These are phyloP conservation scores for Rhinophrynus dorsalis DNA, from an alignment of 2,797 vertebrate species.

Conservation along the genomic window DNA sequence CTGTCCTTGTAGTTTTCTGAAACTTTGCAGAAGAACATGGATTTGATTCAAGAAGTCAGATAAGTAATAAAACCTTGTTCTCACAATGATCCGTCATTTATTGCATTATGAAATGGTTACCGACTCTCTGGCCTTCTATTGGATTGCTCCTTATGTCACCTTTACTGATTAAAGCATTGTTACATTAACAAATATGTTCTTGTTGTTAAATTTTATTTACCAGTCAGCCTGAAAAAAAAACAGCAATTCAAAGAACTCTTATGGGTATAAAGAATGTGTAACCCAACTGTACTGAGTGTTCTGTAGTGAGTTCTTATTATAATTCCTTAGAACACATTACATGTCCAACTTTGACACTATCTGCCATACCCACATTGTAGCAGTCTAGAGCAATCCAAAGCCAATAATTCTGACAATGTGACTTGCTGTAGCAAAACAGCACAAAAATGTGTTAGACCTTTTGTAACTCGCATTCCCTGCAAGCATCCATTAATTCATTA, in stretches of 20 bases:
- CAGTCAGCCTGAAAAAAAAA: conserved; percentile 50
- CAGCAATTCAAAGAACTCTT: background rate
- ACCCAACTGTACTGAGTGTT: conserved; percentile 41
- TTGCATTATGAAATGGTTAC: conserved; percentile 67
- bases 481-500: conserved; percentile 60
- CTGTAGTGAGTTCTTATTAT: conserved; percentile 36
- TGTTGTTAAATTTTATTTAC: conserved; percentile 52
- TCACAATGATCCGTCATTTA: conserved; percentile 66
- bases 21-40: background rate
- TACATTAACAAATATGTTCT: conserved; percentile 22
- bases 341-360: conserved; percentile 51
- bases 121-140: conserved; percentile 14
- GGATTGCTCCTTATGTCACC: background rate
- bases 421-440: conserved; percentile 50
- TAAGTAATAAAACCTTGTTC: conserved; percentile 67
- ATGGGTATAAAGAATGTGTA: background rate
- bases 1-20: background rate
- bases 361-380: conserved; percentile 52
- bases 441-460: conserved; percentile 54
- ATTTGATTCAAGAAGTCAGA: background rate
- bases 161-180: background rate
- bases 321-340: conserved; percentile 35
- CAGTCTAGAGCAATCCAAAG: conserved; percentile 46
- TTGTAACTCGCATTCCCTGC: conserved; percentile 44
- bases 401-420: conserved; percentile 50